A percentile compares a stretch with the other conserved stretches of the same genome.
Conservation (phyloP, 2,797 vertebrate genomes). For the Peromyscus eremicus region DNA sequence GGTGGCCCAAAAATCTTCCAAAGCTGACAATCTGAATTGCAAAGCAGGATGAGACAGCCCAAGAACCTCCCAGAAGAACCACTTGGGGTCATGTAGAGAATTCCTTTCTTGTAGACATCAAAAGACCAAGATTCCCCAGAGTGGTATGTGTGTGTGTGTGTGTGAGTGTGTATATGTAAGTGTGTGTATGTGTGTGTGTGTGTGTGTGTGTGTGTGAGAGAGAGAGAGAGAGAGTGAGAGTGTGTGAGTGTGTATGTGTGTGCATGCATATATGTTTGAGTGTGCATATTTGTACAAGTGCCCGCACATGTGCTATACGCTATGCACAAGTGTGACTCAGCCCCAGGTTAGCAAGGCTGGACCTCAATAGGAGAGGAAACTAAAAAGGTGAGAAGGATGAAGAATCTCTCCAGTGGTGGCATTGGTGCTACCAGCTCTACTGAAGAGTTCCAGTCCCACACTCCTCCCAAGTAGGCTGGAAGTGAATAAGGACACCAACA, state of each 20-base stretch:
- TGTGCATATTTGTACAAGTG: neutral
- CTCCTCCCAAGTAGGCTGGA: neutral
- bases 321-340: neutral
- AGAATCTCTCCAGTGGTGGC: neutral
- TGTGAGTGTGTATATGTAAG: neutral
- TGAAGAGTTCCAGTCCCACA: neutral
- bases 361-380: neutral
- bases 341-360: neutral
- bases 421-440: neutral
- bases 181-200: neutral
- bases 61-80: neutral
- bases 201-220: neutral
- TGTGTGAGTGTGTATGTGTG: too few species aligned
- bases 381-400: neutral
- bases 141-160: neutral
- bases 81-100: neutral
- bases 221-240: too few species aligned
- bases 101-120: neutral
- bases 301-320: neutral
- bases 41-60: neutral
- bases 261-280: neutral
- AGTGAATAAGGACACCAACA: neutral
- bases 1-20: neutral
- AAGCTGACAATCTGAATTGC: neutral
- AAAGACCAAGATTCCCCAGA: neutral